Conservation (phyloP, 1,140 invertebrate species). For the Triops cancriformis region DNA sequence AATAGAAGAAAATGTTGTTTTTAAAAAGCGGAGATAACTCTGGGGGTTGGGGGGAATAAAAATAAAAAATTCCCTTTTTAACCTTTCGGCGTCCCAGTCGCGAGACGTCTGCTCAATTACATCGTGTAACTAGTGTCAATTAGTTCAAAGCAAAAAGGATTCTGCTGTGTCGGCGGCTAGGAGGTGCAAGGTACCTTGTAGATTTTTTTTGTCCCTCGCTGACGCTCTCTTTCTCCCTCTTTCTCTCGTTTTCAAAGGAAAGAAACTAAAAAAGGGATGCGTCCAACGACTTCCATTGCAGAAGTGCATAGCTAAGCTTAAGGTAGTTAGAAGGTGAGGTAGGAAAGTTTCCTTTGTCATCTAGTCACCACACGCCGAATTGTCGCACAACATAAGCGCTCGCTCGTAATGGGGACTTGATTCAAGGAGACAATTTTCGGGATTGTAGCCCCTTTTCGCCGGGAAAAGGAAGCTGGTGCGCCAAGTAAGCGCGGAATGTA, state of each 20-base stretch:
- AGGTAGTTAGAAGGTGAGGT: not conserved
- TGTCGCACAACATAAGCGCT: not conserved
- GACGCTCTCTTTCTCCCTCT: too few species aligned
- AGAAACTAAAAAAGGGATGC: not conserved
- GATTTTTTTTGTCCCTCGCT: not conserved
- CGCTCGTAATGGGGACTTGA: not conserved
- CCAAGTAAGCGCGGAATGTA: not conserved
- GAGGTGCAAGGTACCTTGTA: not conserved
- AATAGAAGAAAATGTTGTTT: not conserved
- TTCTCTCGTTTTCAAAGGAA: too few species aligned
- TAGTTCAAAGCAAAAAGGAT: constrained; percentile 10
- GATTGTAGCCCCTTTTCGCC: not conserved
- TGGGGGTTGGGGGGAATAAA: not conserved
- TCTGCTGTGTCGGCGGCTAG: not conserved
- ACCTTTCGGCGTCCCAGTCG: not conserved
- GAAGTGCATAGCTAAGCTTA: constrained; percentile 5
- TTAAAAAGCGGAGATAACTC: not conserved
- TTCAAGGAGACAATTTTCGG: not conserved
- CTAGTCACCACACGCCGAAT: not conserved
- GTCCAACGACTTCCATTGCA: not conserved
- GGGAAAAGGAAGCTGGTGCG: not conserved
- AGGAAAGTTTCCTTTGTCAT: not conserved
- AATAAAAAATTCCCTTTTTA: not conserved
- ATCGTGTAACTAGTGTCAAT: constrained; percentile 6
- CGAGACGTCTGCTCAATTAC: not conserved